These are phyloP conservation scores for Cheilosia vernalis DNA, from an alignment of 2,888 invertebrate genomes.

Conservation along the genomic window DNA sequence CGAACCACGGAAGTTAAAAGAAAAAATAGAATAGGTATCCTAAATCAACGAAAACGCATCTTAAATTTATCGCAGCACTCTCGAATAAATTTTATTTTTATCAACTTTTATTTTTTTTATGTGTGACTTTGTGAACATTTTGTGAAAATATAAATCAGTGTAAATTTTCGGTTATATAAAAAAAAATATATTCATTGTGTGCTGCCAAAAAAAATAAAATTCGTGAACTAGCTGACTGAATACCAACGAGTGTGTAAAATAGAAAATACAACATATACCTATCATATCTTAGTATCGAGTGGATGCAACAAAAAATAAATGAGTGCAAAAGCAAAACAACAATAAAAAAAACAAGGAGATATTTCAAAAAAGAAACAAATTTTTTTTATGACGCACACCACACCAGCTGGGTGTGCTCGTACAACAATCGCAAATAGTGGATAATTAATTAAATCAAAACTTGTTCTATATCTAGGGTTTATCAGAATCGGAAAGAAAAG, in stretches of 20 bases:
- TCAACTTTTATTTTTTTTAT: conserved; percentile 25
- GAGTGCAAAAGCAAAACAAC: conserved; percentile 20
- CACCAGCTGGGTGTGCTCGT: conserved; percentile 28
- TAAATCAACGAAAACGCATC: conserved; percentile 56
- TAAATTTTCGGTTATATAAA: conserved; percentile 71
- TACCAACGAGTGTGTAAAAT: conserved; percentile 49
- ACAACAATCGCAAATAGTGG: conserved; percentile 50
- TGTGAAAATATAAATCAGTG: conserved; percentile 48
- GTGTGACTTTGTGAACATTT: conserved; percentile 38
- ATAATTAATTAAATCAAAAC: conserved; percentile 36
- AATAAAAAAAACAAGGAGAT: conserved; percentile 39
- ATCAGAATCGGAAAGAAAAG: conserved; percentile 26
- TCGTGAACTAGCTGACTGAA: conserved; percentile 49
- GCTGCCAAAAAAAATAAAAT: conserved; percentile 61
- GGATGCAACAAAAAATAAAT: conserved; percentile 38
- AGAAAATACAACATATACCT: conserved; percentile 39
- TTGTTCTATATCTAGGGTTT: conserved; percentile 32
- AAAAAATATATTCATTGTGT: conserved; percentile 46
- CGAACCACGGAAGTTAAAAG: conserved; percentile 64
- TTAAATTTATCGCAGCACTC: conserved; percentile 39
- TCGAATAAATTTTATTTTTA: conserved; percentile 48
- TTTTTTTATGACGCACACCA: conserved; percentile 50
- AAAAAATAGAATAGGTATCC: not conserved
- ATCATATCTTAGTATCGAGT: conserved; percentile 52
- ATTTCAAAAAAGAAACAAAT: conserved; percentile 28